Base-by-base conservation (phyloP, 1,140 invertebrate species). In the Armadillidium nasatum region DNA sequence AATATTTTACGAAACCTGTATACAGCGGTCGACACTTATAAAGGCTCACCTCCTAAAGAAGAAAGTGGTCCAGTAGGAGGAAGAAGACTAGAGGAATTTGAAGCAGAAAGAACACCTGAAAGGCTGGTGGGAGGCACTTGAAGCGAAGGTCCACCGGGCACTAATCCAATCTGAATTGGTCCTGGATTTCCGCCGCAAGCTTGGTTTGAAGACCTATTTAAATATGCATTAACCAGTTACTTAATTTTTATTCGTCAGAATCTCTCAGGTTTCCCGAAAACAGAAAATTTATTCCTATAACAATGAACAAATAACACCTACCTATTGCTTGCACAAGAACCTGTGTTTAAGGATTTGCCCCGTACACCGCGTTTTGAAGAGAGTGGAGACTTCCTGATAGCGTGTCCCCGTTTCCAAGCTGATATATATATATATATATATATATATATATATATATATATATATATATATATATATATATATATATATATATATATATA, bases 281-380 rank as follows among this genome's bases (percentile, higher is more conserved):
- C 33, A 33, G 33, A 33, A 33, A 33, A 1, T 33, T 3, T 3
- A 15, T 21, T n/a, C 54, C 13, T 15, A 3, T 21, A 60, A 60
- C 13, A 15, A n/a, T 21, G 7, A 60, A 21, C 4, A 21, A 21
- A 60, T 60, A 21, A 60, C 13, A 60, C 54, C 33, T 46, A 79
- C 78, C 78, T 79, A 75, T 75, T 79, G 67, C 78, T 79, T 13
- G 78, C 78, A 79, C 78, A 79, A n/a, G 78, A 79, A 72, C 78
- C 78, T 75, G 78, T 79, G 66, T 73, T 79, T 74, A 60, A 74
- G 67, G 75, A 54, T 76, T 79, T 79, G 45, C 72, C 76, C 23
- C 78, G 72, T 72, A 72, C 74, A 45, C 73, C 76, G 10, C 78
- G 72, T 67, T 79, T 79, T 71, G 78, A 79, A 23, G 78, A 76